Base-by-base conservation (phyloP, 2,113 vertebrate genomes). In the Tamias sibiricus region DNA sequence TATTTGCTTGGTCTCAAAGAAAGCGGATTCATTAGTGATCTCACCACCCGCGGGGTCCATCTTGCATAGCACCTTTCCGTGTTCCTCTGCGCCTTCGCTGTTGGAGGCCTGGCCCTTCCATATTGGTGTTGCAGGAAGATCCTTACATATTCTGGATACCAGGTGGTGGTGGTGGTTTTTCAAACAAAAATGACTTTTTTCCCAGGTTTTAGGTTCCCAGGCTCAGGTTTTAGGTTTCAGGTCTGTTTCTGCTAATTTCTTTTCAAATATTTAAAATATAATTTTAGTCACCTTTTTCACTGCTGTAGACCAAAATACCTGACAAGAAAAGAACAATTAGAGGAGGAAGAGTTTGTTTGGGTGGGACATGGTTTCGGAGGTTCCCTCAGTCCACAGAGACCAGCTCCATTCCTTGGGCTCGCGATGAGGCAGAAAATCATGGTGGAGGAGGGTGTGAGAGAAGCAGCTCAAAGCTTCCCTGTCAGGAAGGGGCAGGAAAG, bases 1-100 rank as follows among this genome's bases (percentile, higher is more conserved):
- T 64, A 20, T 13, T 32, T 30, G 3, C 52, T 40, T 40, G 24
- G 5, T 62, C 10, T 11, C 37, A 26, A 2, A 26, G 37, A 44
- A 19, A 42, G 37, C 1, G 47, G 28, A 19, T 14, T 13, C 16
- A 3, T 19, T 30, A 40, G 1, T 1, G 14, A 10, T 42, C 32
- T 68, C 42, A 8, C 6, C 3, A 12, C 3, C 37, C 4, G 0
- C 7, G 47, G 4, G 13, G 4, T 9, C 64, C 9, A 1, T n/a
- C 35, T n/a, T 16, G 8, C 10, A 19, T 4, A 75, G 57, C 10
- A n/a, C 44, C 37, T 54, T 13, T 4, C 10, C 1, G 79, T 1
- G 5, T 20, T 19, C 1, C 28, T 13, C 17, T 37, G 13, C 2
- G 3, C 6, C 44, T 8, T 7, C 32, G 2, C 40, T 40, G 0